A percentile compares a stretch with the other conserved stretches of the same genome.
Conservation (phyloP, 2,888 invertebrate genomes). For the Mongoloraphidia duomilia region DNA sequence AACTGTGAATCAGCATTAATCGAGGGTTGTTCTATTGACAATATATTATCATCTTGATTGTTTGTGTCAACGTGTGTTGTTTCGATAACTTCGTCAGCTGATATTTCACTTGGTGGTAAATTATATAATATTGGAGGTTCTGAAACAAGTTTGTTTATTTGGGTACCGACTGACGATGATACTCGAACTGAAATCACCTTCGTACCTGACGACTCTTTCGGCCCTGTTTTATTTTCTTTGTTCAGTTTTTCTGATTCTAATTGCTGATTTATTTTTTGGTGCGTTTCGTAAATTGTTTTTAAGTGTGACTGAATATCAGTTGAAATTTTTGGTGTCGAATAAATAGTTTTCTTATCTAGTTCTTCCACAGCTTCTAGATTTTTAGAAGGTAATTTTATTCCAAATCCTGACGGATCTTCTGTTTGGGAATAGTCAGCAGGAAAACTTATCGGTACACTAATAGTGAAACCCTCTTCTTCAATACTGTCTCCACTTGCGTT, state of each 20-base stretch:
- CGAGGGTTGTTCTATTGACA: slow-evolving; percentile 30
- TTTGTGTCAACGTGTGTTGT: slow-evolving; percentile 6
- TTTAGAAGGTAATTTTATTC: background rate
- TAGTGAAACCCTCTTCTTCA: background rate
- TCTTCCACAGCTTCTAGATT: no score
- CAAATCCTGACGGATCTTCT: background rate
- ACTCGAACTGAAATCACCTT: slow-evolving; percentile 36
- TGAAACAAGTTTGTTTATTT: slow-evolving; percentile 14
- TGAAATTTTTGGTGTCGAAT: no score
- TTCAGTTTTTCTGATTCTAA: no score
- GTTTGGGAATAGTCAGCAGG: background rate
- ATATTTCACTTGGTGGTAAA: no score
- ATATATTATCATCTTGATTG: slow-evolving; percentile 18
- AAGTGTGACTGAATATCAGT: no score
- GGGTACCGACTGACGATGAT: slow-evolving; percentile 30
- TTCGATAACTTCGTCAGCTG: no score
- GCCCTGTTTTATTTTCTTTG: no score
- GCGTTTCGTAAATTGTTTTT: no score
- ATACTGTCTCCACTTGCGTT: background rate
- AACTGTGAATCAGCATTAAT: slow-evolving; percentile 39
- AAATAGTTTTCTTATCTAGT: no score
- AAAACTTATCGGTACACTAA: background rate
- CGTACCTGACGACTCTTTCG: slow-evolving; percentile 20
- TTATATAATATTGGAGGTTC: slow-evolving; percentile 5
- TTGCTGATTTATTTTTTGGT: no score